A percentile compares a stretch with the other conserved stretches of the same genome.
phyloP scores from a whole-genome alignment of 2,888 invertebrate genomes.

The Candidula unifasciata region DNA sequence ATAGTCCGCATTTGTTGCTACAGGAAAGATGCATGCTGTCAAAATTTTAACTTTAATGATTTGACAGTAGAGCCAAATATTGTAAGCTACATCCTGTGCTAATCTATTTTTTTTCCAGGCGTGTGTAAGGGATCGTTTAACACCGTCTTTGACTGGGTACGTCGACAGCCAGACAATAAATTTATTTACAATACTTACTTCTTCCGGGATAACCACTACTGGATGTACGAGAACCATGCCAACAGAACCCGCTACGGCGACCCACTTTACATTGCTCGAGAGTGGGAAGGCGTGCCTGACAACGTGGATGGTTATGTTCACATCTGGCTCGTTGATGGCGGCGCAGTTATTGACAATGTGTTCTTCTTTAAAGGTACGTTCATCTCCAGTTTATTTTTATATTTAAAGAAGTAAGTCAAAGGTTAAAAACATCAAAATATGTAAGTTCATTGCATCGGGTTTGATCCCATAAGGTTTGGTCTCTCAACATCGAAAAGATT shows the following conservation, averaged over 20 bases:
- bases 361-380: constrained; percentile 77
- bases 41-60: too few relatives aligned
- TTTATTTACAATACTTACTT: constrained; percentile 78
- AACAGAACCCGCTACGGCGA: constrained; percentile 77
- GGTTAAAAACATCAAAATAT: too few relatives aligned
- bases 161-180: constrained; percentile 70
- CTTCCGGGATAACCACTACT: constrained; percentile 76
- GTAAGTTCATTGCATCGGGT: too few relatives aligned
- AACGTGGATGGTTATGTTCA: constrained; percentile 74
- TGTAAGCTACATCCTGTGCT: background rate
- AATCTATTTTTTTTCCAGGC: constrained; percentile 62
- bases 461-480: too few relatives aligned
- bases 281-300: constrained; percentile 75
- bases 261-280: constrained; percentile 72
- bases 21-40: too few relatives aligned
- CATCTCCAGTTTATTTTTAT: too few relatives aligned
- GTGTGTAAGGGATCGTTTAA: constrained; percentile 77
- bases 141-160: constrained; percentile 77
- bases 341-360: constrained; percentile 65
- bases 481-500: too few relatives aligned
- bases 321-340: constrained; percentile 68
- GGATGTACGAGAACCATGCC: constrained; percentile 78
- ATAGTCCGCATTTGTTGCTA: too few relatives aligned
- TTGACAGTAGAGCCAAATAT: too few relatives aligned
- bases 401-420: too few relatives aligned